Conservation (phyloP, 2,888 invertebrate species). For the Euphydryas editha region DNA sequence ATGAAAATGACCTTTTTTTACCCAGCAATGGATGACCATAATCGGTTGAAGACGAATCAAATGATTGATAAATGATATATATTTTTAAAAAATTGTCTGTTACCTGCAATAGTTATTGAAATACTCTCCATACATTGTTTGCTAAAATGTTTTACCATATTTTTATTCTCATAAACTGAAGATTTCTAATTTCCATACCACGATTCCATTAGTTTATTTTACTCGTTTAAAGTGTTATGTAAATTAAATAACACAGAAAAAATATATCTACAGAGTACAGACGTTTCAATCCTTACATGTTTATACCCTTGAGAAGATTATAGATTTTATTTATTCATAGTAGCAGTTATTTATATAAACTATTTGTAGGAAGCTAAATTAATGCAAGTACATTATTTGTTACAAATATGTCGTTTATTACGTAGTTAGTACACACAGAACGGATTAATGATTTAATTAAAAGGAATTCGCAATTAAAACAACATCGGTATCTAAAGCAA, state of each 20-base stretch:
- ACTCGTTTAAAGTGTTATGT: background rate
- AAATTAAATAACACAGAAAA: constrained; percentile 1
- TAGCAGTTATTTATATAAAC: background rate
- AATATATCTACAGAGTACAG: background rate
- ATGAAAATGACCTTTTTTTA: too few species aligned
- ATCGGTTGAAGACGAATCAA: too few species aligned
- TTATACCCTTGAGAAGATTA: constrained; percentile 2
- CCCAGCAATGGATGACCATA: too few species aligned
- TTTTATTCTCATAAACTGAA: background rate
- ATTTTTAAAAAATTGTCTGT: too few species aligned
- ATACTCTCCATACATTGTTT: background rate
- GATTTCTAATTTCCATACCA: background rate
- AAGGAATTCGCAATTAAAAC: constrained; percentile 39
- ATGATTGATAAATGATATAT: too few species aligned
- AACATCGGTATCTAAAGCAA: constrained; percentile 27
- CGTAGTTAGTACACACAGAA: constrained; percentile 6
- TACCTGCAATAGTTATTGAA: too few species aligned
- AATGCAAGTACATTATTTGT: constrained; percentile 3
- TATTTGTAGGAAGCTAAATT: background rate
- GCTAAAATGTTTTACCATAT: background rate
- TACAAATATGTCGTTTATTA: constrained; percentile 8
- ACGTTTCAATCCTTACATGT: background rate
- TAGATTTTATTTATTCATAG: constrained; percentile 1
- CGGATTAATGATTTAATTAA: constrained; percentile 22
- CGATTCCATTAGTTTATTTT: background rate